Evolutionary conservation across 2,888 invertebrate genomes (phyloP), one percentile per base, ranked within the genome.

Genomic region (Notodonta ziczac): DNA sequence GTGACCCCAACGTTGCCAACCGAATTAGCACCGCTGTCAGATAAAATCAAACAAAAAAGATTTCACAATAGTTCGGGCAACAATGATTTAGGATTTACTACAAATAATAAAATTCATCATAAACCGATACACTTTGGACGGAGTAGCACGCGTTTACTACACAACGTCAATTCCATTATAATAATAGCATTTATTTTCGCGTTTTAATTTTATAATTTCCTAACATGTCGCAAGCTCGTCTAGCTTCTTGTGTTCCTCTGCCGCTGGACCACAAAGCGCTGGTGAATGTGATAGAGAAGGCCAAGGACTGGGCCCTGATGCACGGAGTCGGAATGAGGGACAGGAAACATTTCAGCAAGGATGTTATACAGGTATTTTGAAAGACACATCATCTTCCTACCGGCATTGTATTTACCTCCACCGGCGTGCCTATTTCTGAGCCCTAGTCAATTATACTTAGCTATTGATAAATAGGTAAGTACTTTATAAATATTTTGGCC

Each of bases 281-380:
- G 56, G 79, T 94, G 14, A 96, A 96, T 68, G 88, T 97, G 42
- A 94, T 96, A 1, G 94, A 95, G 62, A 97, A 97, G 84, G 96
- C 97, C 0, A 97, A 96, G 85, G 97, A 97, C 85, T 97, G 96
- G 96, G 97, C 97, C 0, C 83, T 97, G 44, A 97, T 97, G 96
- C 97, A 97, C 85, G 97, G 97, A 9, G 96, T 96, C 56, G 96
- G 96, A 1, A 97, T 97, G 96, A 94, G 97, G 64, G 96, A 96
- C 44, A 96, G 94, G 84, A 94, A 94, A 46, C 92, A 95, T 70
- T 97, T 95, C 79, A 96, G 94, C 67, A 93, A 94, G 68, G 97
- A 97, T 85, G 83, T 94, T 0, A 88, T 97, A 56, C 95, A 95
- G 88, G 95, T 75, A 50, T n/a, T 13, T 46, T 6, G 5, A 46